phyloP scores from a whole-genome alignment of 2,797 vertebrate genomes.

The Luscinia megarhynchos region DNA sequence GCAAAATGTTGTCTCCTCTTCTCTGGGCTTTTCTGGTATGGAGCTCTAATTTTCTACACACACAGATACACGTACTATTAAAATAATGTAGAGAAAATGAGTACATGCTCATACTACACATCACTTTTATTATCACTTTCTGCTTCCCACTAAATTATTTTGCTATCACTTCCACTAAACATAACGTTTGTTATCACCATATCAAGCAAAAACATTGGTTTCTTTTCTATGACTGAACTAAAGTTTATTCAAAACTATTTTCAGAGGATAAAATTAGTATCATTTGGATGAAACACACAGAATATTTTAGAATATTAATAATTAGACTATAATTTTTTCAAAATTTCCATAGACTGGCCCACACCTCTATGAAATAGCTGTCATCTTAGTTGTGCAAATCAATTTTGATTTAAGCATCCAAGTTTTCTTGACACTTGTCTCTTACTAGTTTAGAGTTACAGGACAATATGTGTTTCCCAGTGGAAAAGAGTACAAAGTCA shows the following conservation, averaged over 20 bases:
- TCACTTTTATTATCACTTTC: no score
- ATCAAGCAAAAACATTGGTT: neutral
- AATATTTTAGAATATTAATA: neutral
- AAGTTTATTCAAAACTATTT: neutral
- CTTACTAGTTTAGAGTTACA: slow-evolving; percentile 55
- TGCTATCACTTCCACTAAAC: no score
- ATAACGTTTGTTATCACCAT: neutral
- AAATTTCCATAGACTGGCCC: slow-evolving; percentile 37
- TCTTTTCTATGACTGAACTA: neutral
- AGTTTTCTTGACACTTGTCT: slow-evolving; percentile 55
- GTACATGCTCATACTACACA: neutral
- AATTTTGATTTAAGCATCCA: slow-evolving; percentile 53
- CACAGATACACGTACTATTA: neutral
- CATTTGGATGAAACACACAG: neutral
- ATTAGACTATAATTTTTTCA: slow-evolving; percentile 23
- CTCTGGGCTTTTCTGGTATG: neutral
- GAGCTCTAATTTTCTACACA: neutral
- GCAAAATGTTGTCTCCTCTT: neutral
- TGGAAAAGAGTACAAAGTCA: slow-evolving; percentile 26
- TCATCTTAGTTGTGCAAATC: slow-evolving; percentile 14
- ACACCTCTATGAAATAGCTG: slow-evolving; percentile 38
- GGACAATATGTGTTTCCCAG: slow-evolving; percentile 49
- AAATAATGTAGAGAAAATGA: neutral
- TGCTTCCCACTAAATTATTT: no score
- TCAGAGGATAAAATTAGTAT: neutral